These are phyloP conservation scores for Periparus ater DNA, from an alignment of 2,797 vertebrate genomes.

Conservation along the genomic window DNA sequence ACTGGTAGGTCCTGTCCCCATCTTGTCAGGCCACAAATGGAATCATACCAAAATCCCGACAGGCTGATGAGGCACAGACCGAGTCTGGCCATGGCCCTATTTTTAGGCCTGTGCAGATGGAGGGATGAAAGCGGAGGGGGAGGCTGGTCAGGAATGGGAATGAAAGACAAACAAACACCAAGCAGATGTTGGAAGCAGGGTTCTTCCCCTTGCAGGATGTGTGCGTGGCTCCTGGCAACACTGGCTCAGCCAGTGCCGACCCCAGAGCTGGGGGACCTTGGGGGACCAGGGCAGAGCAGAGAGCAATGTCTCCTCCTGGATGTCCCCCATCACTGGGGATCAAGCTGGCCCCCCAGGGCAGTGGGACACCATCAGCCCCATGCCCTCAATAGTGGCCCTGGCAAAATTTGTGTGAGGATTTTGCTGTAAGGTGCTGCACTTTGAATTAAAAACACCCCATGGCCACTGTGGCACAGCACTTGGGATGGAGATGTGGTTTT, in stretches of 20 bases:
- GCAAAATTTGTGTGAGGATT: not conserved
- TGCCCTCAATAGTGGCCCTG: fast-evolving
- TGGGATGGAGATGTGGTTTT: not conserved
- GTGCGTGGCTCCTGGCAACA: fast-evolving
- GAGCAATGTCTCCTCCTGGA: not conserved
- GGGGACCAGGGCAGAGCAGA: fast-evolving
- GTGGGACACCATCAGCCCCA: not conserved
- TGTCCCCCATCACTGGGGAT: fast-evolving
- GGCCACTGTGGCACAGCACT: not conserved
- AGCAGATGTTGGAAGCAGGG: conserved; percentile 39
- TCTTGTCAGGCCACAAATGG: fast-evolving
- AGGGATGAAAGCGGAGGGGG: conserved; percentile 5
- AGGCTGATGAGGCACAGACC: not conserved
- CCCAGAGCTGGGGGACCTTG: fast-evolving
- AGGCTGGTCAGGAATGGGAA: not conserved
- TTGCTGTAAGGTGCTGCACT: not conserved
- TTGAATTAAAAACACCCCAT: fast-evolving
- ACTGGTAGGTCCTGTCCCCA: not conserved
- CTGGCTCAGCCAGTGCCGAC: not conserved
- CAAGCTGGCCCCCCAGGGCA: fast-evolving
- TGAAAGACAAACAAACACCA: conserved; percentile 37
- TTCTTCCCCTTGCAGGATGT: not conserved
- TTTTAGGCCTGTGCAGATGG: conserved; percentile 31
- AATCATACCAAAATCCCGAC: not conserved
- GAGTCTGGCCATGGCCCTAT: not conserved